These are phyloP conservation scores for Colostygia pectinataria DNA, from an alignment of 2,888 invertebrate species.

Conservation along the genomic window DNA sequence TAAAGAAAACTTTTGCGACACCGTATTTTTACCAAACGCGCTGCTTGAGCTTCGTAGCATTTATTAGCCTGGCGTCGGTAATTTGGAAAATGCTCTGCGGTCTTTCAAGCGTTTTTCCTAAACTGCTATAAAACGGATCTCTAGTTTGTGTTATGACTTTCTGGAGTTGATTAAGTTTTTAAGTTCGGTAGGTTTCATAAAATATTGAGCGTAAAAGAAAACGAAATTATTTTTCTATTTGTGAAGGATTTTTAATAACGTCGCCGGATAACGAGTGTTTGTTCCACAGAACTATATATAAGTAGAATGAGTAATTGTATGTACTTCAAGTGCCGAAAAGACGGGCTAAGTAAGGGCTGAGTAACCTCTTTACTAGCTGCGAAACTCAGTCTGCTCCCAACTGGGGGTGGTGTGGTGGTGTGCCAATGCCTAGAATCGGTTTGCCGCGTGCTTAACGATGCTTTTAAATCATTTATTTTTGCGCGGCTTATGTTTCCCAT, in stretches of 20 bases:
- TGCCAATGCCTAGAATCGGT: too few relatives aligned
- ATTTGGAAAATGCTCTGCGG: conserved; percentile 64
- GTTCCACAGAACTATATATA: conserved; percentile 52
- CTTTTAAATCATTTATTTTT: too few relatives aligned
- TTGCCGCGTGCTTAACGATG: too few relatives aligned
- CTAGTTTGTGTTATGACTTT: conserved; percentile 51
- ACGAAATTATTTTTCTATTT: conserved; percentile 28
- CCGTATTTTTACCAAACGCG: conserved; percentile 79
- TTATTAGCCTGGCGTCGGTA: conserved; percentile 72
- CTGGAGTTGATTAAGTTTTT: conserved; percentile 58
- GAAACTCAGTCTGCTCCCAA: too few relatives aligned
- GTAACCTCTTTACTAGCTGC: too few relatives aligned
- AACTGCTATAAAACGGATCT: conserved; percentile 55
- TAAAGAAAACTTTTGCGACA: conserved; percentile 82
- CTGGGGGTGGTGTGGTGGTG: too few relatives aligned
- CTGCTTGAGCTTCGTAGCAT: conserved; percentile 73
- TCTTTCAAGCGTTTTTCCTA: conserved; percentile 51
- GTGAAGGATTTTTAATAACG: conserved; percentile 44
- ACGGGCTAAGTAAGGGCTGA: too few relatives aligned
- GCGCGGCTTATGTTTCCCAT: too few relatives aligned
- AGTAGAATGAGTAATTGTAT: too few relatives aligned
- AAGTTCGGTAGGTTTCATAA: conserved; percentile 46
- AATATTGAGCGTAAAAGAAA: conserved; percentile 18
- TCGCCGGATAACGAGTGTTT: conserved; percentile 36
- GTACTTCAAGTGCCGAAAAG: too few relatives aligned